A percentile compares a stretch with the other conserved stretches of the same genome.
phyloP scores from a whole-genome alignment of 2,888 invertebrate genomes.

The Himalopsyche kuldschensis region DNA sequence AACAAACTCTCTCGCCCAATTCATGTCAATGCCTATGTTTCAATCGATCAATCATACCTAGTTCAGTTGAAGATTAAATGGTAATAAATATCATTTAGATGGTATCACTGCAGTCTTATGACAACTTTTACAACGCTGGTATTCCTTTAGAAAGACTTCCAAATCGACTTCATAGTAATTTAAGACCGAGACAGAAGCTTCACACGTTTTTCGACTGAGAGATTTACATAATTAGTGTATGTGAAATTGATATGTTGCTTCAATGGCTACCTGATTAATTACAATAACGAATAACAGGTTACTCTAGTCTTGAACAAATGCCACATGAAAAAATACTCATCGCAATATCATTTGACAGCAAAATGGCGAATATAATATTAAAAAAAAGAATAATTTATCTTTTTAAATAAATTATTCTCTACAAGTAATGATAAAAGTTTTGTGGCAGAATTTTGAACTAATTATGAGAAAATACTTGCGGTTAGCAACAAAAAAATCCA shows the following conservation, averaged over 20 bases:
- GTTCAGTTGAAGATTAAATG: too few species aligned
- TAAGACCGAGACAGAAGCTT: background rate
- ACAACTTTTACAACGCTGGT: background rate
- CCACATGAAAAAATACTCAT: background rate
- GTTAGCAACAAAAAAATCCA: too few species aligned
- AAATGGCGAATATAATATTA: too few species aligned
- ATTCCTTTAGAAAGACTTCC: background rate
- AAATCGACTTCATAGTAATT: background rate
- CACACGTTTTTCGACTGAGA: background rate
- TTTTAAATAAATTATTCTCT: too few species aligned
- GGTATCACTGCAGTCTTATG: background rate
- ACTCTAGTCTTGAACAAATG: background rate
- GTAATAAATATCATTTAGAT: too few species aligned
- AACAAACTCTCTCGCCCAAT: too few species aligned
- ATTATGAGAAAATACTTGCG: too few species aligned
- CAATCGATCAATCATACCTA: too few species aligned
- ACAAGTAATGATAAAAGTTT: too few species aligned
- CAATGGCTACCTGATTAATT: background rate
- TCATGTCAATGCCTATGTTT: too few species aligned
- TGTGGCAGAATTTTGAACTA: too few species aligned
- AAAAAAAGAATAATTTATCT: too few species aligned
- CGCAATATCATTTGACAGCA: background rate
- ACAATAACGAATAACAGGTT: background rate
- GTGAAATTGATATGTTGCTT: background rate
- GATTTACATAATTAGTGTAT: background rate